Evolutionary conservation across 2,113 vertebrate genomes (phyloP).

Genomic region (Pimephales promelas): DNA sequence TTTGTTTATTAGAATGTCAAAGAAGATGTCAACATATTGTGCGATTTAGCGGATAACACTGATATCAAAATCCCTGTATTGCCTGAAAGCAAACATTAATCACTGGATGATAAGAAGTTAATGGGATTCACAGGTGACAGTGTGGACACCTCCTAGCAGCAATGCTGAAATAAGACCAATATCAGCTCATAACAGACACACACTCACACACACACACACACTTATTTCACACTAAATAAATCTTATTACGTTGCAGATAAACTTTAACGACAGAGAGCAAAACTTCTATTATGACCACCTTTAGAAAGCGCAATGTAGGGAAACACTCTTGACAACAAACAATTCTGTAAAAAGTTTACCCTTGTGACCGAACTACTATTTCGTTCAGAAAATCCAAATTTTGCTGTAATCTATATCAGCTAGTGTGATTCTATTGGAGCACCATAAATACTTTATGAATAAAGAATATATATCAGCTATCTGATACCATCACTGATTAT

Average conservation of each 20-base stretch:
- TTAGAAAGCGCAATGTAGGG: neutral
- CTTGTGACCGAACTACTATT: neutral
- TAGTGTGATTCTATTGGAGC: neutral
- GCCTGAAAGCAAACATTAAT: conserved; percentile 37
- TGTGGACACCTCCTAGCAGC: conserved; percentile 18
- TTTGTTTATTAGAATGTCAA: conserved; percentile 44
- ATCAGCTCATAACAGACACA: conserved; percentile 27
- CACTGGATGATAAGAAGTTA: conserved; percentile 40
- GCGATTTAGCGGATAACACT: conserved; percentile 27
- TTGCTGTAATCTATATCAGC: neutral
- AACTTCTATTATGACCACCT: conserved; percentile 1
- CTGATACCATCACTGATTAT: neutral
- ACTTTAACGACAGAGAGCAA: conserved; percentile 29
- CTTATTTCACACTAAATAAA: conserved; percentile 21
- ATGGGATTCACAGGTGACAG: conserved; percentile 39
- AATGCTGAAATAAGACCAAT: conserved; percentile 29
- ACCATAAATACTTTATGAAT: neutral
- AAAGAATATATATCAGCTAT: neutral
- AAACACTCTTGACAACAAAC: neutral
- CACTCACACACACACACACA: conserved; percentile 30
- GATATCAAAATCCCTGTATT: conserved; percentile 29
- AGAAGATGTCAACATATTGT: conserved; percentile 26
- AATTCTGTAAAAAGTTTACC: neutral
- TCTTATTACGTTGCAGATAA: conserved; percentile 22
- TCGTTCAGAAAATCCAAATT: neutral